Base-by-base conservation (phyloP, 2,113 vertebrate species). In the Corvus cornix region DNA sequence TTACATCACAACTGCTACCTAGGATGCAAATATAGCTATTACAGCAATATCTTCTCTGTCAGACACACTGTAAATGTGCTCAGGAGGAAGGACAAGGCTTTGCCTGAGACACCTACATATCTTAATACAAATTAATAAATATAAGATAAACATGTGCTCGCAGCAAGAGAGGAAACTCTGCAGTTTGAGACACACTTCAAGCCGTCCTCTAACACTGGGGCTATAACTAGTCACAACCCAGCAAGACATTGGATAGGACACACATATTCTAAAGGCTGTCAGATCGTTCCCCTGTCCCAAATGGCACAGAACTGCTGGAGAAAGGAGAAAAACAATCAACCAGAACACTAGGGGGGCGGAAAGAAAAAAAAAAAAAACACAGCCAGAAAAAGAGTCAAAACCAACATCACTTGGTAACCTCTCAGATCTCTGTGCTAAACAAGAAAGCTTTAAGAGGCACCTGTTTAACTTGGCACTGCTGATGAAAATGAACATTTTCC, bases 161-260 rank as follows among this genome's bases (percentile, higher is more conserved):
- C 31, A 66, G 17, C 35, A 82, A 41, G 5, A 77, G 14, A 63
- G 27, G 44, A 84, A 75, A 48, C 11, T 56, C 52, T 64, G 33
- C 39, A 43, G 59, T 85, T 68, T 46, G 8, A 64, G 51, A 37
- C 60, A 82, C 28, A 33, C 13, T 27, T 46, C 48, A 21, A 39
- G 37, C n/a, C 23, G 39, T 48, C 31, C 55, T 37, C 44, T 55
- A 46, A 60, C 14, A 46, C 1, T 39, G 30, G 23, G 20, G 16
- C 48, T 73, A 22, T 41, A 67, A 73, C 23, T 37, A 37, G 12
- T 20, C 41, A n/a, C 48, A 56, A 12, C 22, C 37, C 70, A 72
- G 1, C 13, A 14, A 31, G 27, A 30, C 23, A 39, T 0, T 30
- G 43, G 21, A 53, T 4, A 68, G 9, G 2, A 16, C 28, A 35